phyloP scores from a whole-genome alignment of 2,113 vertebrate genomes.

The Kryptolebias marmoratus region DNA sequence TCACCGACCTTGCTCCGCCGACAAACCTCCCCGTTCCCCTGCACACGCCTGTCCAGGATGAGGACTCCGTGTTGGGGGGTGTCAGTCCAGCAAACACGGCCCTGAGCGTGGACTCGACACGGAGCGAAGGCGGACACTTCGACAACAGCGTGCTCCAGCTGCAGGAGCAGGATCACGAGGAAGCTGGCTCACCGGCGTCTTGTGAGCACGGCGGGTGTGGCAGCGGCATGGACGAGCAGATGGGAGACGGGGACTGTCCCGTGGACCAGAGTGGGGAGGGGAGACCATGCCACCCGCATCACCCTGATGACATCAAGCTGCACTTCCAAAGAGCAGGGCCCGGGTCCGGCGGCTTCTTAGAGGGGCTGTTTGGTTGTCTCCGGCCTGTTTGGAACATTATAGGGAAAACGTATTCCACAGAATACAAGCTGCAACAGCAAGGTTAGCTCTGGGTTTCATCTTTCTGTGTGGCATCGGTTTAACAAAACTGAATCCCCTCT shows the following conservation, averaged over 20 bases:
- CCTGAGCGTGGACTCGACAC: slow-evolving; percentile 89
- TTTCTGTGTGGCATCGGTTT: not conserved
- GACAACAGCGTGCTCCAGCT: slow-evolving; percentile 97
- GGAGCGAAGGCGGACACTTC: slow-evolving; percentile 87
- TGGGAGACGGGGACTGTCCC: slow-evolving; percentile 71
- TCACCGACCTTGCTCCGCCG: slow-evolving; percentile 85
- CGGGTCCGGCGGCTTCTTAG: slow-evolving; percentile 90
- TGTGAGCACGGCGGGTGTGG: slow-evolving; percentile 79
- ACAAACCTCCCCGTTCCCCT: slow-evolving; percentile 76
- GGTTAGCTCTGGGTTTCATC: slow-evolving; percentile 78
- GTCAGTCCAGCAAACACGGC: slow-evolving; percentile 83
- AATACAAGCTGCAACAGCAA: slow-evolving; percentile 98
- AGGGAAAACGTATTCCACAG: slow-evolving; percentile 96
- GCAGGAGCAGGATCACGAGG: slow-evolving; percentile 87
- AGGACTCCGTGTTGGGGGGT: slow-evolving; percentile 69
- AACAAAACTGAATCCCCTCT: slow-evolving; percentile 3
- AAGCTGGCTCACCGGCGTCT: slow-evolving; percentile 76
- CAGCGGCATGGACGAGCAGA: slow-evolving; percentile 80
- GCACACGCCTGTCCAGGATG: slow-evolving; percentile 77
- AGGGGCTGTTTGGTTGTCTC: slow-evolving; percentile 96
- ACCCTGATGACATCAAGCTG: slow-evolving; percentile 90
- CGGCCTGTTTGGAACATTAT: slow-evolving; percentile 99
- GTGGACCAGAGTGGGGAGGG: slow-evolving; percentile 60
- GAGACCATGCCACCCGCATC: slow-evolving; percentile 59
- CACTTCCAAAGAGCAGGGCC: slow-evolving; percentile 90